phyloP scores from a whole-genome alignment of 2,797 vertebrate genomes.

The Crocodylus rhombifer region DNA sequence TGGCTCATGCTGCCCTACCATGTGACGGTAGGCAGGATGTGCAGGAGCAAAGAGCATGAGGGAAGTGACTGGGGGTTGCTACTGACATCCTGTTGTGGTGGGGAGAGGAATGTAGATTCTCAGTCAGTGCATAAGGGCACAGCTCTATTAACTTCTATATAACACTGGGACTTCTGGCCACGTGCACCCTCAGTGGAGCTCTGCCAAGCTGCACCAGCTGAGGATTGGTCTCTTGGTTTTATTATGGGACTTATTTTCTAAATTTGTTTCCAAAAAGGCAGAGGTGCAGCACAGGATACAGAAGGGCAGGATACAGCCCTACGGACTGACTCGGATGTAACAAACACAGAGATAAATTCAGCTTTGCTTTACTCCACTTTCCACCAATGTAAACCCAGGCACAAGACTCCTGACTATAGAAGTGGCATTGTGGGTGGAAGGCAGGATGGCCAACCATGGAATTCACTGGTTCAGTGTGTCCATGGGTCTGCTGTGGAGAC shows the following conservation, averaged over 20 bases:
- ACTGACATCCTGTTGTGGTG: not conserved
- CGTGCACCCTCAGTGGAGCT: not conserved
- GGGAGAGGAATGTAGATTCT: not conserved
- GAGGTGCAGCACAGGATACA: not conserved
- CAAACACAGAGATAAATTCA: not conserved
- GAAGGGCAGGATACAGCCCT: not conserved
- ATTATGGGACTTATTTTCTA: not conserved
- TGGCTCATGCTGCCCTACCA: accelerated
- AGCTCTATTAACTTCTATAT: not conserved
- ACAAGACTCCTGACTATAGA: too few species aligned
- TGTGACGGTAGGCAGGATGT: accelerated
- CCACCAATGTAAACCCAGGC: not conserved
- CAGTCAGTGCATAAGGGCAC: not conserved
- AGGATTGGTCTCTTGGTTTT: not conserved
- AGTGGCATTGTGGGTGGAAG: too few species aligned
- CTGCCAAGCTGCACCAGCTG: accelerated
- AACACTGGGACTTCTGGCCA: accelerated
- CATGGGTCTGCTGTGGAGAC: too few species aligned
- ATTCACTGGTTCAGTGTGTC: too few species aligned
- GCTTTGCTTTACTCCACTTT: not conserved
- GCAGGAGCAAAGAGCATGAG: not conserved
- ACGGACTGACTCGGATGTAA: not conserved
- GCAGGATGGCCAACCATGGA: too few species aligned
- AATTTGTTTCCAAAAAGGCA: not conserved
- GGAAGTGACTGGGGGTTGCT: not conserved